These are phyloP conservation scores for Ginglymostoma cirratum DNA, from an alignment of 2,113 vertebrate genomes.

Conservation along the genomic window DNA sequence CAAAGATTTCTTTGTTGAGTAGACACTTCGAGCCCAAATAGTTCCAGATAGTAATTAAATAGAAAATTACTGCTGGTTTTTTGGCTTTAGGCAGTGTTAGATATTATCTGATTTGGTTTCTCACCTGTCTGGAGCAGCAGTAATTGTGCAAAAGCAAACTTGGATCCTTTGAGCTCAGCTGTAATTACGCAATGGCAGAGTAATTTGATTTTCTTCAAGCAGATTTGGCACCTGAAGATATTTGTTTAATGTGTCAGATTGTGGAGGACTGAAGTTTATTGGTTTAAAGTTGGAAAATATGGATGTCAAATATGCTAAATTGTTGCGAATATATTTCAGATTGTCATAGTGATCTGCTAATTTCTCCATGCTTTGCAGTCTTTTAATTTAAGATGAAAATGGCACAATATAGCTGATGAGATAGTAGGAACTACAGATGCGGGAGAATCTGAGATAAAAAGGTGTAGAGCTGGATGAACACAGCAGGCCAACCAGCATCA, in stretches of 20 bases:
- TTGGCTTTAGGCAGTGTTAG: conserved; percentile 70
- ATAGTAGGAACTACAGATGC: no score
- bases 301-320: conserved; percentile 41
- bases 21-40: conserved; percentile 59
- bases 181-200: conserved; percentile 63
- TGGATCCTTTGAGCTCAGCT: conserved; percentile 61
- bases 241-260: conserved; percentile 68
- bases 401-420: no score
- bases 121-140: conserved; percentile 71
- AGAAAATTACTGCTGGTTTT: conserved; percentile 52
- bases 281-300: conserved; percentile 43
- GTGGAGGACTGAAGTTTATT: conserved; percentile 54
- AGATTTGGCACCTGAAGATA: conserved; percentile 65
- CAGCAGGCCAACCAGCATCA: no score
- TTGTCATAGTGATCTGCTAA: background rate
- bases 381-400: background rate
- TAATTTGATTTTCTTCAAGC: conserved; percentile 78
- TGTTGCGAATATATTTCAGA: conserved; percentile 57
- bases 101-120: conserved; percentile 77
- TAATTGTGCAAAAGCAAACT: conserved; percentile 83
- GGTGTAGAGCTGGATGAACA: no score
- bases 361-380: background rate
- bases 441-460: no score
- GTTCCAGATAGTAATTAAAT: conserved; percentile 73
- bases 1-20: conserved; percentile 56